A percentile compares a stretch with the other conserved stretches of the same genome.
Conservation (phyloP, 2,797 vertebrate species). For the Pempheris klunzingeri region DNA sequence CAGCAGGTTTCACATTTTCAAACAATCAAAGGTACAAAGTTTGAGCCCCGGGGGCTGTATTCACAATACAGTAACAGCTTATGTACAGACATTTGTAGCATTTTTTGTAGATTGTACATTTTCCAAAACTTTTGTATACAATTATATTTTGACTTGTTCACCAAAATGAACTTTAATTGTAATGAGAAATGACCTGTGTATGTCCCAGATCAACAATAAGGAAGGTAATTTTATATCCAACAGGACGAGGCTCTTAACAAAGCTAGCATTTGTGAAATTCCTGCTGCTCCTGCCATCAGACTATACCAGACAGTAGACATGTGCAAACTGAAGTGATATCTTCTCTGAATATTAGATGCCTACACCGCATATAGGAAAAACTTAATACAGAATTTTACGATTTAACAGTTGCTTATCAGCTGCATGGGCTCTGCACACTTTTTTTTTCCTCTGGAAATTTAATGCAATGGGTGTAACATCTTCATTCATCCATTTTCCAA, state of each 20-base stretch:
- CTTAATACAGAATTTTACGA: slow-evolving; percentile 2
- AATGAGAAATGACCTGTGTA: not conserved
- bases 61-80: not conserved
- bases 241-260: no score
- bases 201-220: no score
- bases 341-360: not conserved
- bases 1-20: not conserved
- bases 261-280: not conserved
- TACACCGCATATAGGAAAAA: not conserved
- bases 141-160: no score
- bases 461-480: not conserved
- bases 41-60: not conserved
- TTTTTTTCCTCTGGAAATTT: slow-evolving; percentile 18
- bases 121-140: not conserved
- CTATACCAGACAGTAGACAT: not conserved
- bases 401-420: slow-evolving; percentile 11
- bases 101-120: slow-evolving; percentile 1
- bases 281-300: slow-evolving; percentile 5
- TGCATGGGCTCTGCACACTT: no score
- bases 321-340: not conserved
- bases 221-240: no score
- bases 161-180: no score
- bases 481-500: slow-evolving; percentile 11
- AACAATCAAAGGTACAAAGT: not conserved
- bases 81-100: not conserved